A percentile compares a stretch with the other conserved stretches of the same genome.
Evolutionary conservation across 2,888 invertebrate species (phyloP).

Genomic region (Gastrophysa polygoni): DNA sequence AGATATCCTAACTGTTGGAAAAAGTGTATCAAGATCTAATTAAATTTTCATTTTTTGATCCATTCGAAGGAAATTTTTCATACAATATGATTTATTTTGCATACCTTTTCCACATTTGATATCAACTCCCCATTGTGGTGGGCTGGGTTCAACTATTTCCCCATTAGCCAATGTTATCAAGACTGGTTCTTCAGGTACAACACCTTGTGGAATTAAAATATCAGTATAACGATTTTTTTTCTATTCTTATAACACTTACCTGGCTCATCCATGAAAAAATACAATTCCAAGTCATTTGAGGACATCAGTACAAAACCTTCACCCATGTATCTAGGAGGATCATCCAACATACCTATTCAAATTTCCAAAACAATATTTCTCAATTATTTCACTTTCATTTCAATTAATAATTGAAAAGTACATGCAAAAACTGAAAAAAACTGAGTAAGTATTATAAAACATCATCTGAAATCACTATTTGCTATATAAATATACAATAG

Average conservation of each 20-base stretch:
- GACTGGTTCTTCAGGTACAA: slow-evolving; percentile 91
- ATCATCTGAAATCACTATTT: no score
- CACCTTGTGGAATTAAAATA: slow-evolving; percentile 32
- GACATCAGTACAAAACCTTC: slow-evolving; percentile 98
- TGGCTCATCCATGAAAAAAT: slow-evolving; percentile 97
- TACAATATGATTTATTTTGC: no score
- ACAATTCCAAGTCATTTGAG: slow-evolving; percentile 91
- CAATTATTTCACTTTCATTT: no score
- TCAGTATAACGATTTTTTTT: background rate
- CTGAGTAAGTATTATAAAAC: no score
- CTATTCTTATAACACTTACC: slow-evolving; percentile 60
- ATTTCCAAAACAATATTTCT: background rate
- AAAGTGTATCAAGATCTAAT: no score
- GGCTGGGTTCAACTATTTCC: slow-evolving; percentile 89
- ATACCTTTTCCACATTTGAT: slow-evolving; percentile 91
- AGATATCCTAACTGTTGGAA: no score
- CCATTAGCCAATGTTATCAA: slow-evolving; percentile 89
- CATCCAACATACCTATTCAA: slow-evolving; percentile 75
- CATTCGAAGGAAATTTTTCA: no score
- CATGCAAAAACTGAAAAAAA: no score
- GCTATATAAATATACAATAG: no score
- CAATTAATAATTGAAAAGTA: no score
- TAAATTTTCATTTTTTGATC: no score
- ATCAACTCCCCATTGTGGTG: slow-evolving; percentile 95
- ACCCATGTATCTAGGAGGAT: slow-evolving; percentile 97